Conservation (phyloP, 2,113 vertebrate genomes). For the Enhydra lutris region DNA sequence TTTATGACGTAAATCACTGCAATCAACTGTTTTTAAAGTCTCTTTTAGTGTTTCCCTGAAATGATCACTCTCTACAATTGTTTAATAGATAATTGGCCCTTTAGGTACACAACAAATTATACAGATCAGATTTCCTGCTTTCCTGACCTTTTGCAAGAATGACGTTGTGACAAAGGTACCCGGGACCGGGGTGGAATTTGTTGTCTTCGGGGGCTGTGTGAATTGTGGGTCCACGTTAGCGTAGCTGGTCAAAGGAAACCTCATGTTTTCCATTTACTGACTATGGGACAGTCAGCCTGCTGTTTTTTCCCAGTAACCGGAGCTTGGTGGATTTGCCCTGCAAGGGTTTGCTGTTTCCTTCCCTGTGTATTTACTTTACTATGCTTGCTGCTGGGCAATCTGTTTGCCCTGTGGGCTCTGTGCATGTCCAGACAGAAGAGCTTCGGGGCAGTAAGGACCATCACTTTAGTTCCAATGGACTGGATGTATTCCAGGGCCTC, state of each 20-base stretch:
- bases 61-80: conserved; percentile 21
- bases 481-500: background rate
- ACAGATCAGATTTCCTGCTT: conserved; percentile 13
- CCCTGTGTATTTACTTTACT: background rate
- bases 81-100: conserved; percentile 47
- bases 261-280: background rate
- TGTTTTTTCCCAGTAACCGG: background rate
- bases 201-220: background rate
- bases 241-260: background rate
- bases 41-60: conserved; percentile 65
- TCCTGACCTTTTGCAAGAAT: conserved; percentile 1
- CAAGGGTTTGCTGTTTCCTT: background rate
- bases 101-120: conserved; percentile 30
- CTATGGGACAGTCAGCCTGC: background rate
- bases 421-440: background rate
- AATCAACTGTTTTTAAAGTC: conserved; percentile 68
- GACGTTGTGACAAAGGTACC: background rate
- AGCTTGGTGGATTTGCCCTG: background rate
- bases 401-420: background rate
- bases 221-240: background rate
- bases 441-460: background rate
- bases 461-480: background rate
- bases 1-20: conserved; percentile 71
- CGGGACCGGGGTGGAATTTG: background rate
- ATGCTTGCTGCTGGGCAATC: background rate